Conservation (phyloP, 2,797 vertebrate species). For the Chelmon rostratus region DNA sequence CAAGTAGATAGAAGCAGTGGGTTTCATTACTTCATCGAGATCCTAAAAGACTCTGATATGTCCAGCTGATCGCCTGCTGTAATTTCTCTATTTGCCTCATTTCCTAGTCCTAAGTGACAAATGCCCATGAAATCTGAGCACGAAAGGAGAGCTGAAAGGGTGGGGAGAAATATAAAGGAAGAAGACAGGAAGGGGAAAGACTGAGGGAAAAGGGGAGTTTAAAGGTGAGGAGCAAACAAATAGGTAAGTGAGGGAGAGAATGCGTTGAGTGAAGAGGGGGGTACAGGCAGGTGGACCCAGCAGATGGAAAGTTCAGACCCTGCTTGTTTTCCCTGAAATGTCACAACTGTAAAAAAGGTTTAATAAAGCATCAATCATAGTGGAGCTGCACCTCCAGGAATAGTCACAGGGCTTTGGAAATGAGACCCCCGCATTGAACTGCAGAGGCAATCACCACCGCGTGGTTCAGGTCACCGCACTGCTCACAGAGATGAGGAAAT, state of each 20-base stretch:
- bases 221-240: constrained; percentile 27
- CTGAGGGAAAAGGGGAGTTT: constrained; percentile 34
- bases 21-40: neutral
- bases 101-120: neutral
- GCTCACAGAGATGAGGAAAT: constrained; percentile 50
- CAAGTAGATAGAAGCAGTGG: neutral
- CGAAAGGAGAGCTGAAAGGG: constrained; percentile 11
- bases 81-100: neutral
- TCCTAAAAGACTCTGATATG: neutral
- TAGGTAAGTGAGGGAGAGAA: constrained; percentile 12
- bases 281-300: constrained; percentile 28
- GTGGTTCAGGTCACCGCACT: constrained; percentile 72
- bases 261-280: constrained; percentile 47
- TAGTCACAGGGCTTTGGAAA: constrained; percentile 71
- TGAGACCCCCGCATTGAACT: constrained; percentile 78
- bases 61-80: neutral
- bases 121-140: neutral
- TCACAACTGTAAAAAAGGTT: constrained; percentile 81
- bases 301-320: constrained; percentile 75
- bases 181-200: constrained; percentile 37
- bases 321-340: constrained; percentile 86
- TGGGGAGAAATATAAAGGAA: constrained; percentile 52
- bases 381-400: constrained; percentile 75
- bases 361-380: constrained; percentile 81
- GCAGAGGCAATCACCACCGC: constrained; percentile 78